Evolutionary conservation across 1,140 invertebrate species (phyloP).

Genomic region (Acromyrmex echinatior): DNA sequence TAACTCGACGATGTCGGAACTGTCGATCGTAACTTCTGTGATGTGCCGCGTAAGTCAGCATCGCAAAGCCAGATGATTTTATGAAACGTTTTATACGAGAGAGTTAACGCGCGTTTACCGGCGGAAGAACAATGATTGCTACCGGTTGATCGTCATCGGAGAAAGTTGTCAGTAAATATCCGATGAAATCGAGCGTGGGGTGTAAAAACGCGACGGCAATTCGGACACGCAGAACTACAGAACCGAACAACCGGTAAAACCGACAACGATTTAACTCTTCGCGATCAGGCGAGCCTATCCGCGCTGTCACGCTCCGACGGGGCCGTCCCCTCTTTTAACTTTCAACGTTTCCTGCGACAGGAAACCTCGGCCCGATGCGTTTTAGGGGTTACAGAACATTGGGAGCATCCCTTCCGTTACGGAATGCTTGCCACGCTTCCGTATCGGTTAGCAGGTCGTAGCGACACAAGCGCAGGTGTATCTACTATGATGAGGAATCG

Average conservation of each 20-base stretch:
- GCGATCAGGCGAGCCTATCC: slow-evolving; percentile 40
- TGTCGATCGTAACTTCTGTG: neutral
- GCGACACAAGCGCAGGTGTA: slow-evolving; percentile 64
- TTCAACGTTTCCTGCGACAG: slow-evolving; percentile 76
- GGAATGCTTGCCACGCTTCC: slow-evolving; percentile 74
- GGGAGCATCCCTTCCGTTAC: slow-evolving; percentile 78
- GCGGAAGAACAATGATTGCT: neutral
- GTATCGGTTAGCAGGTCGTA: slow-evolving; percentile 63
- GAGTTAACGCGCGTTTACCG: neutral
- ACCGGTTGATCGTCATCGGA: neutral
- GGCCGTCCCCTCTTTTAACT: slow-evolving; percentile 66
- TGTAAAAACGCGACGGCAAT: slow-evolving; percentile 55
- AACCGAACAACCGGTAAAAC: slow-evolving; percentile 58
- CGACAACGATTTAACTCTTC: slow-evolving; percentile 70
- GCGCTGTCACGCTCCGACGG: slow-evolving; percentile 69
- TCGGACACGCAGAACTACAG: slow-evolving; percentile 57
- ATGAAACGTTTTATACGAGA: slow-evolving; percentile 8
- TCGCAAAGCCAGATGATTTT: slow-evolving; percentile 10
- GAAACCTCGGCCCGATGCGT: slow-evolving; percentile 78
- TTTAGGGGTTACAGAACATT: slow-evolving; percentile 72
- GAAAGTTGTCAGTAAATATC: slow-evolving; percentile 40
- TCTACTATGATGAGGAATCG: slow-evolving; percentile 33
- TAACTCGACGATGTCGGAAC: neutral
- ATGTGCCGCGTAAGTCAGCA: neutral
- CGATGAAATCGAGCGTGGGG: slow-evolving; percentile 67